Evolutionary conservation across 2,888 invertebrate genomes (phyloP), one percentile per base, ranked within the genome.

Genomic region (Dryomyza anilis): DNA sequence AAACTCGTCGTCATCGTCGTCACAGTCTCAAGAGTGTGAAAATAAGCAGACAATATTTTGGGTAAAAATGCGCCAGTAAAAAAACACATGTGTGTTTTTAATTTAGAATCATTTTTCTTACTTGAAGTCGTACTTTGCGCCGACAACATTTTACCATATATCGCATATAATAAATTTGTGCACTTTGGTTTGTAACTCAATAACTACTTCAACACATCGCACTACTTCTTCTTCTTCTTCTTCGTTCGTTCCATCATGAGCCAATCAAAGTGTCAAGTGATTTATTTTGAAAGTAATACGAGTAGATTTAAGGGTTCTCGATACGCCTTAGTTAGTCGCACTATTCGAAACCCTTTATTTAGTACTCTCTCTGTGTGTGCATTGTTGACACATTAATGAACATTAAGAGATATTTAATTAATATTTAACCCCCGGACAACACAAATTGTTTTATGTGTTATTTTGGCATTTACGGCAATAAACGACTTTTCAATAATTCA

Each of bases 231-330:
- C n/a, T n/a, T n/a, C n/a, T n/a, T n/a, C n/a, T n/a, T n/a, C n/a
- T n/a, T n/a, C n/a, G n/a, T n/a, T n/a, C 30, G 7, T 39, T 52
- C 53, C 61, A 36, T 39, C 61, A 39, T 14, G 30, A 43, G 52
- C 61, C 43, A 62, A 53, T 53, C 52, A 53, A 52, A 43, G 52
- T 19, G 43, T 62, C 61, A 53, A 43, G 33, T 25, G 50, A 6
- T n/a, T 16, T 53, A 33, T 52, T 62, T 62, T 53, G 39, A 61
- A 52, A 36, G 61, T 61, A 50, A 50, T 61, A 48, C 21, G 50
- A 48, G 36, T 16, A 23, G n/a, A 46, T 36, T 14, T 50, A 5
- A 45, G n/a, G 23, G 25, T 56, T 33, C 19, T 10, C 19, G n/a
- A 1, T 33, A 25, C 25, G 6, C 1, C n/a, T n/a, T n/a, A n/a